phyloP scores from a whole-genome alignment of 2,888 invertebrate species.

The Druceiella hillmani region DNA sequence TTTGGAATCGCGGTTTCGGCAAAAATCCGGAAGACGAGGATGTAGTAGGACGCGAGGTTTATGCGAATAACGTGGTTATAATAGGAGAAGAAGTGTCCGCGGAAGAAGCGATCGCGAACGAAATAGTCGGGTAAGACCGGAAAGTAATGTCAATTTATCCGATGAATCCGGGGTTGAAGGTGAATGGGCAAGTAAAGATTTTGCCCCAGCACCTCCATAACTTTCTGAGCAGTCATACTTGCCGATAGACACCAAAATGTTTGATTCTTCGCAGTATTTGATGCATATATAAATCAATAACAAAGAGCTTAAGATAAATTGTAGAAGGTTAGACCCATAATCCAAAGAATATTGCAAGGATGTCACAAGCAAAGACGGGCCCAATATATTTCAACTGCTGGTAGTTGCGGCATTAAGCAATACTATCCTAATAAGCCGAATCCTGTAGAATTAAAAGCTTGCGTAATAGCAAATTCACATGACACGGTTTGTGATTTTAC shows the following conservation, averaged over 20 bases:
- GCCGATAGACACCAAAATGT: constrained; percentile 4
- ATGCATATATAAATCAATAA: background rate
- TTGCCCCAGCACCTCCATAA: constrained; percentile 2
- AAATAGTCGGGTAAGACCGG: constrained; percentile 5
- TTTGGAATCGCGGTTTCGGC: constrained; percentile 4
- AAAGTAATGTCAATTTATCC: constrained; percentile 5
- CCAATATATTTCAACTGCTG: background rate
- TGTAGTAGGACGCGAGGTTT: too few species aligned
- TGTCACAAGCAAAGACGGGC: too few species aligned
- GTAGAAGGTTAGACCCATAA: constrained; percentile 1
- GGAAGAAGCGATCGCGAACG: constrained; percentile 5
- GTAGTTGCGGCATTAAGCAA: constrained; percentile 5
- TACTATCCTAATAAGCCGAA: constrained; percentile 8
- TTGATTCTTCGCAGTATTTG: constrained; percentile 4
- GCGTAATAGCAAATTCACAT: constrained; percentile 4
- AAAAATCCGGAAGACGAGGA: constrained; percentile 6
- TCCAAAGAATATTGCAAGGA: too few species aligned
- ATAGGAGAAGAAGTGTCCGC: constrained; percentile 4
- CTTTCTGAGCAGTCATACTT: constrained; percentile 3
- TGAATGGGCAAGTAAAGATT: constrained; percentile 3
- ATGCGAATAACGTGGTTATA: constrained; percentile 5
- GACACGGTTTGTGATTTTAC: constrained; percentile 4
- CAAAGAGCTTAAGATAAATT: constrained; percentile 1
- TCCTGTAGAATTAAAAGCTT: constrained; percentile 5
- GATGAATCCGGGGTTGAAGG: constrained; percentile 4